Evolutionary conservation across 1,140 invertebrate genomes (phyloP), one percentile per base, ranked within the genome.

Genomic region (Trissolcus basalis): DNA sequence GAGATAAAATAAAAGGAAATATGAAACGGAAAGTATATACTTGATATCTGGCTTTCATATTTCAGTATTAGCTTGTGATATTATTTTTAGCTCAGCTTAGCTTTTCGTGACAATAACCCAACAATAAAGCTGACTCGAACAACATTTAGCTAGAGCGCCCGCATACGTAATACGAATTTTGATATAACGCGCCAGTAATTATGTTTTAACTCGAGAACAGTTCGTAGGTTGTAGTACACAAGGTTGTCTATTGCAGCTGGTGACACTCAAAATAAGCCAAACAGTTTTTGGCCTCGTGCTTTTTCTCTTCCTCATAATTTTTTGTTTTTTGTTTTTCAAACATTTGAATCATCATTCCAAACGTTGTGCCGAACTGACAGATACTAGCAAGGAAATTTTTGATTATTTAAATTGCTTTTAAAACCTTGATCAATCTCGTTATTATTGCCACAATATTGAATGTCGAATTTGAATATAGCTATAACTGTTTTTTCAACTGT

Each of bases 141-240:
- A 59, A 65, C 7, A 60, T 58, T 71, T 60, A 12, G 43, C 41
- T 12, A 58, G 15, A 58, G 9, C 14, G 36, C 47, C 19, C 19
- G 43, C 13, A 61, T 65, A 65, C 55, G 55, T 73, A 65, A 73
- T 8, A 27, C 44, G 41, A 73, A 49, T 73, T 65, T 55, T 35
- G 13, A 54, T 55, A 6, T 47, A 72, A 36, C 19, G 63, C 56
- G 51, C 61, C 61, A 71, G 68, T 71, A 72, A 36, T 27, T 45
- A 53, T 67, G 32, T 59, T 59, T 7, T 59, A 61, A 67, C 51
- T 13, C 9, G 45, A 50, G 63, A 74, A 74, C 56, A 74, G 67
- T 50, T 45, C 2, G 4, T 63, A 74, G 51, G 63, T 74, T 74
- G 58, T 67, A 27, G 19, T 27, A 63, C n/a, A 14, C 45, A 11